A percentile compares a stretch with the other conserved stretches of the same genome.
Conservation (phyloP, 2,113 vertebrate genomes). For the Leiothrix lutea region DNA sequence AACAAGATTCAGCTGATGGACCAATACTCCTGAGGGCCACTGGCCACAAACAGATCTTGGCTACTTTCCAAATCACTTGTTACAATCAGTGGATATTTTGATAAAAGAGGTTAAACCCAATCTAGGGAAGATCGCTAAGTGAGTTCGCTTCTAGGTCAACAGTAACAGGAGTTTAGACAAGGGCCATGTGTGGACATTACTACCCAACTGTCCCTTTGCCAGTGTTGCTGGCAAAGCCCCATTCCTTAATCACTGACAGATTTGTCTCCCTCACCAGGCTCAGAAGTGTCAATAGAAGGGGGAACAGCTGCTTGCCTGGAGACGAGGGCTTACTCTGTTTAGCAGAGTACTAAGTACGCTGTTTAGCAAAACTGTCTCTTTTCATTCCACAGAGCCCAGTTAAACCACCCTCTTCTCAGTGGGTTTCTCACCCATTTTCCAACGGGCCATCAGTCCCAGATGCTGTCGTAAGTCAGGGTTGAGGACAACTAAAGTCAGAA, state of each 20-base stretch:
- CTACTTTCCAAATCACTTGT: not conserved
- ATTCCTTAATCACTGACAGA: not conserved
- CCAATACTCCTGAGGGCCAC: not conserved
- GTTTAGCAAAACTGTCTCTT: not conserved
- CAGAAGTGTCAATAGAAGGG: not conserved
- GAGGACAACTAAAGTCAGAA: not conserved
- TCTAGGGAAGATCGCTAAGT: not conserved
- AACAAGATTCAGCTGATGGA: not conserved
- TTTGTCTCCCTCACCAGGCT: not conserved
- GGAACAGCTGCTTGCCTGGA: not conserved
- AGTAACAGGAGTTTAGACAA: not conserved
- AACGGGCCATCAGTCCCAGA: not conserved
- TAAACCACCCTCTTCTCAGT: not conserved
- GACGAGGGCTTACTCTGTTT: rapidly evolving
- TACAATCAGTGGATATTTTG: not conserved
- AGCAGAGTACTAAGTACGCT: not conserved
- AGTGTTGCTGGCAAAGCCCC: not conserved
- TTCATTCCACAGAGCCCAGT: not conserved
- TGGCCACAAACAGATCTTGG: not conserved
- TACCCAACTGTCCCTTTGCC: no score
- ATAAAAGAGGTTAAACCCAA: not conserved
- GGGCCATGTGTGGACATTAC: not conserved
- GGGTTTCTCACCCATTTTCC: not conserved
- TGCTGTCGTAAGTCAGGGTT: not conserved
- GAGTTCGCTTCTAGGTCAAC: not conserved